These are phyloP conservation scores for Macrochelys suwanniensis DNA, from an alignment of 2,797 vertebrate genomes.

Conservation along the genomic window DNA sequence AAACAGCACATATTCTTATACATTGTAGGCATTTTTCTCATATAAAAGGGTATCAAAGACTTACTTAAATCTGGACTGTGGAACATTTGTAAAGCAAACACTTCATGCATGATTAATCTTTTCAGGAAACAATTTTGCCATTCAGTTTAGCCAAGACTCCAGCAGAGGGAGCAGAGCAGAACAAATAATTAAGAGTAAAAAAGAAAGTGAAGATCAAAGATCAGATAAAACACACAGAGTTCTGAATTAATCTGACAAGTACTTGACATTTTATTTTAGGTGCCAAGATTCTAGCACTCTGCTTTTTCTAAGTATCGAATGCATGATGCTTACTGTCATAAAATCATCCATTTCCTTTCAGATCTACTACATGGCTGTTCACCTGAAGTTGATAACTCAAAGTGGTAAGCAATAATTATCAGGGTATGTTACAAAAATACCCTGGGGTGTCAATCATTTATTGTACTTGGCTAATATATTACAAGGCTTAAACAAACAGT, in stretches of 20 bases:
- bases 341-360: constrained; percentile 39
- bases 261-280: constrained; percentile 52
- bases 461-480: constrained; percentile 61
- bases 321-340: neutral
- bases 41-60: constrained; percentile 64
- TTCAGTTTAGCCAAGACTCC: constrained; percentile 80
- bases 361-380: constrained; percentile 16
- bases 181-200: constrained; percentile 74
- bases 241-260: constrained; percentile 58
- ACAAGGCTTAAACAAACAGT: constrained; percentile 58
- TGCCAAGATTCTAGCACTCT: constrained; percentile 10
- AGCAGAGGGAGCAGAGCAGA: constrained; percentile 81
- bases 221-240: constrained; percentile 61
- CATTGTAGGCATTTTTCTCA: constrained; percentile 9
- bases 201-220: constrained; percentile 75
- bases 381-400: neutral
- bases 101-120: constrained; percentile 72
- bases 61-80: constrained; percentile 54
- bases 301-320: neutral
- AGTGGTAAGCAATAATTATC: constrained; percentile 55
- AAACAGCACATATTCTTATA: neutral
- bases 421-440: constrained; percentile 61
- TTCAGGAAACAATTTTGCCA: constrained; percentile 71
- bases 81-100: constrained; percentile 75
- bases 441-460: constrained; percentile 53